Evolutionary conservation across 2,888 invertebrate genomes (phyloP).

Genomic region (Drosophila falleni): DNA sequence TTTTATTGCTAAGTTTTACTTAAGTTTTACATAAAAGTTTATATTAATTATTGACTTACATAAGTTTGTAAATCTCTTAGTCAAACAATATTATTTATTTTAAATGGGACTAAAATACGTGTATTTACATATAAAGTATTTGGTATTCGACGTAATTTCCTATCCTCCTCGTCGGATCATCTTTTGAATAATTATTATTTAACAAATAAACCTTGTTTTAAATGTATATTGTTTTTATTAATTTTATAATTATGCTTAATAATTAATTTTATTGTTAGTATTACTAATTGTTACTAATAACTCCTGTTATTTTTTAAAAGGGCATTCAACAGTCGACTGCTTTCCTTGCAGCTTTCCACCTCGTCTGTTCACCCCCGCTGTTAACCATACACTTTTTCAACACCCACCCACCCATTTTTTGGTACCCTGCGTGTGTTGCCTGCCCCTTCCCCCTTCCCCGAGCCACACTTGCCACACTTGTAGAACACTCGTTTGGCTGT

Average conservation of each 20-base stretch:
- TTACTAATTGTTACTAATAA: too few relatives aligned
- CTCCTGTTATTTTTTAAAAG: background rate
- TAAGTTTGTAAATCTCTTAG: too few relatives aligned
- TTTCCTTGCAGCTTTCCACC: background rate
- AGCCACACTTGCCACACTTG: conserved; percentile 45
- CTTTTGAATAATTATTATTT: too few relatives aligned
- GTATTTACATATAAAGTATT: too few relatives aligned
- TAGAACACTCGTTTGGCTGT: conserved; percentile 78
- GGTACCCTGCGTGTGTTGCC: background rate
- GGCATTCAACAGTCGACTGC: background rate
- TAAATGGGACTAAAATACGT: too few relatives aligned
- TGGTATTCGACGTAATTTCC: too few relatives aligned
- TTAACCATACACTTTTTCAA: conserved; percentile 35
- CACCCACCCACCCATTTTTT: conserved; percentile 10
- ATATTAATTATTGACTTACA: background rate
- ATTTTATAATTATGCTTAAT: background rate
- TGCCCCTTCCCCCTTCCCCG: background rate
- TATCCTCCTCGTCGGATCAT: too few relatives aligned
- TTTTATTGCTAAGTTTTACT: too few relatives aligned
- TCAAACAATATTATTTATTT: too few relatives aligned
- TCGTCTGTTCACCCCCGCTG: conserved; percentile 33
- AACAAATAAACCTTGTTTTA: background rate
- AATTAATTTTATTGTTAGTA: too few relatives aligned
- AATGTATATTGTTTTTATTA: background rate
- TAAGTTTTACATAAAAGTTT: background rate